Conservation (phyloP, 2,113 vertebrate genomes). For the Micronycteris hirsuta region DNA sequence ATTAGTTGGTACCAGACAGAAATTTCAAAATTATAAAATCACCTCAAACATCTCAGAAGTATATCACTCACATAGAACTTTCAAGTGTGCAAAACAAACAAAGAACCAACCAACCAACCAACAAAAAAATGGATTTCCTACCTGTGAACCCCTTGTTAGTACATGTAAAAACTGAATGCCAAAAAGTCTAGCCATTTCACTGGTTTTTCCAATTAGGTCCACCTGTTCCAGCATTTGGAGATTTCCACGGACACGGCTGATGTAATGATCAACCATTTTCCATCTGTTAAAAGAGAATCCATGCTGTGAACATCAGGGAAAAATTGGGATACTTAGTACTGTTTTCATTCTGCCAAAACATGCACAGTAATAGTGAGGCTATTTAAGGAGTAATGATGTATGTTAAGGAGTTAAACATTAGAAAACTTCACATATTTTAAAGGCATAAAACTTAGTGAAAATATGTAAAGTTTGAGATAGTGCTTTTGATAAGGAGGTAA, state of each 20-base stretch:
- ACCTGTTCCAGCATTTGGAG: conserved; percentile 92
- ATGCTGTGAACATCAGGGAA: conserved; percentile 18
- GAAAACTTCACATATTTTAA: conserved; percentile 23
- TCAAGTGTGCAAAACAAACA: not conserved
- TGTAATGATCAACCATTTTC: conserved; percentile 96
- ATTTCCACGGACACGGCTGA: conserved; percentile 89
- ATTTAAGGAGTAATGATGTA: not conserved
- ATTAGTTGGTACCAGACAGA: not conserved
- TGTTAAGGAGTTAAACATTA: conserved; percentile 12
- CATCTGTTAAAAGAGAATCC: conserved; percentile 84
- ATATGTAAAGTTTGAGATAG: conserved; percentile 4
- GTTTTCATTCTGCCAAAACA: conserved; percentile 38
- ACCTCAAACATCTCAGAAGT: conserved; percentile 5
- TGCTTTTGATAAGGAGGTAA: not conserved
- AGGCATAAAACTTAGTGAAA: not conserved
- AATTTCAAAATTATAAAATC: conserved; percentile 32
- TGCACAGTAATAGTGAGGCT: conserved; percentile 7
- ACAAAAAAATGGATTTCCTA: conserved; percentile 64
- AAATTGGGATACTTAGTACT: not conserved
- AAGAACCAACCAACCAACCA: not conserved
- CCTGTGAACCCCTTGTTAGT: conserved; percentile 94
- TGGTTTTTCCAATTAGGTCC: conserved; percentile 95
- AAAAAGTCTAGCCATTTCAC: conserved; percentile 96
- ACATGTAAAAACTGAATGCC: conserved; percentile 98
- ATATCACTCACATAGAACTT: not conserved